Evolutionary conservation across 2,888 invertebrate genomes (phyloP), one percentile per base, ranked within the genome.

Genomic region (Apamea epomidion): DNA sequence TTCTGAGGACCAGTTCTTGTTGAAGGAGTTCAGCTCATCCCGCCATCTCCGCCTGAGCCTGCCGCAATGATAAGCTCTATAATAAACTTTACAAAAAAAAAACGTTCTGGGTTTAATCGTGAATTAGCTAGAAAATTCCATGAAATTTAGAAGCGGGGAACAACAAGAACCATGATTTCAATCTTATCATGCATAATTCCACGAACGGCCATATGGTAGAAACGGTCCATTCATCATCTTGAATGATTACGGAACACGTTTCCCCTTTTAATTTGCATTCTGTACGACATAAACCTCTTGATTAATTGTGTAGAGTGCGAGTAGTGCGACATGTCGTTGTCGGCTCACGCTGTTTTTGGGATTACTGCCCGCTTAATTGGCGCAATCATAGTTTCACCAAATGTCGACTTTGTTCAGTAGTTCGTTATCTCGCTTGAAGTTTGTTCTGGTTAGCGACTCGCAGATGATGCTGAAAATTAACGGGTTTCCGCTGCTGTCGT

Each of bases 401-500:
- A 67, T 76, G 76, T 76, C 62, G 70, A 81, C 73, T 78, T 68
- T 69, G 76, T 74, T 45, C 70, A 80, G 75, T 51, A 78, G 62
- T 81, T 89, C 89, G 86, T 88, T 89, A 87, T 80, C 87, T 88
- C 90, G 90, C 74, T 68, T 72, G 74, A 80, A 65, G 73, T 79
- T 80, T 82, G 88, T 80, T 84, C 87, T 83, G 90, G 88, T 91
- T 90, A 81, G 87, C 90, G 86, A 83, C 86, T 90, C 83, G 85
- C 88, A 85, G 85, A 85, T 90, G 91, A 91, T 89, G 87, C 91
- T 92, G 90, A 88, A 87, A 89, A 86, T 89, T 95, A 95, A 95
- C 95, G 95, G 95, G 89, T 88, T 85, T 88, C 92, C 91, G 91
- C 86, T 92, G 90, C 88, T 93, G 93, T 96, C 96, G 96, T 96